Percentiles rank a stretch among this genome's conserved stretches.
Evolutionary conservation across 2,888 invertebrate species (phyloP).

Genomic region (Erynnis tages): DNA sequence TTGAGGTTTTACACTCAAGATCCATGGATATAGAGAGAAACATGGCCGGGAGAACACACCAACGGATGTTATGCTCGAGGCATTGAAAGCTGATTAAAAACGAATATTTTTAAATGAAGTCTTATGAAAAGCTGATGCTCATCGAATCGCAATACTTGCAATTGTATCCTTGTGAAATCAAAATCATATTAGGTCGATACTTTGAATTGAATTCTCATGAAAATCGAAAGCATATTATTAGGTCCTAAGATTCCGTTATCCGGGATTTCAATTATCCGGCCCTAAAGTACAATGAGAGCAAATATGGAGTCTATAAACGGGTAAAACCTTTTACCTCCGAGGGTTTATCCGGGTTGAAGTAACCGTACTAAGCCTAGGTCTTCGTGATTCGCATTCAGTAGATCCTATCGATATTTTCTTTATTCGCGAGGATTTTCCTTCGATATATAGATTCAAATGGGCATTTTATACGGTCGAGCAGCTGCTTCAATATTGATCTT

Average conservation of each 20-base stretch:
- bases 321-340: constrained; percentile 24
- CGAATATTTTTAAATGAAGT: too few relatives aligned
- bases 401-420: constrained; percentile 14
- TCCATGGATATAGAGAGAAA: too few relatives aligned
- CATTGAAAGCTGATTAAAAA: too few relatives aligned
- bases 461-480: constrained; percentile 6
- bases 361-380: constrained; percentile 18
- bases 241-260: constrained; percentile 4
- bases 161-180: not conserved
- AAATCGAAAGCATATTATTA: not conserved
- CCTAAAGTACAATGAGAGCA: constrained; percentile 15
- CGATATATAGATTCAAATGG: constrained; percentile 8
- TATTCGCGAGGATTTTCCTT: not conserved
- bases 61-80: too few relatives aligned
- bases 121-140: too few relatives aligned
- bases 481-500: too few relatives aligned
- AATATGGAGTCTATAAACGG: constrained; percentile 47
- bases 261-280: constrained; percentile 19
- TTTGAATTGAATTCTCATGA: too few relatives aligned
- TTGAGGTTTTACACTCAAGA: not conserved
- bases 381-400: constrained; percentile 21
- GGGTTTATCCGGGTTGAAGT: constrained; percentile 4
- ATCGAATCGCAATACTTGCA: not conserved
- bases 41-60: too few relatives aligned
- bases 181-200: too few relatives aligned